Conservation (phyloP, 2,113 vertebrate species). For the Octodon degus region DNA sequence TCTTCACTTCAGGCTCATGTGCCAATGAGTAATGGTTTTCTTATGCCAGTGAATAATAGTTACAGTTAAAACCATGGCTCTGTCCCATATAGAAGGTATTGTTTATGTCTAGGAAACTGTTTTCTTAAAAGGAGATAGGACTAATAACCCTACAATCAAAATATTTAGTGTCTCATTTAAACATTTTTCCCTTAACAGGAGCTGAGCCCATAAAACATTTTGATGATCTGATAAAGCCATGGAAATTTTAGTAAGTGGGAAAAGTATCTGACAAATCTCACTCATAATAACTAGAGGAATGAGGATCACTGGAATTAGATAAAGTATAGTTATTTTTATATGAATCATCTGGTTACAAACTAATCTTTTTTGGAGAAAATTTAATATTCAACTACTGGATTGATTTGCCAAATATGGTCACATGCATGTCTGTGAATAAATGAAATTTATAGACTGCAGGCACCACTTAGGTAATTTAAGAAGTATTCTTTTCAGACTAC, state of each 20-base stretch:
- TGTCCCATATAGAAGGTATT: not conserved
- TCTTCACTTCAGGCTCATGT: not conserved
- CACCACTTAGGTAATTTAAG: not conserved
- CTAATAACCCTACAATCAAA: not conserved
- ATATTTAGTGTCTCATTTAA: slow-evolving; percentile 2
- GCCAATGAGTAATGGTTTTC: not conserved
- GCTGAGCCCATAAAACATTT: not conserved
- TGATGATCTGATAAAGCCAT: not conserved
- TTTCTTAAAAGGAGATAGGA: slow-evolving; percentile 30
- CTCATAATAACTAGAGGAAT: not conserved
- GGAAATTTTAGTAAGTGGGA: not conserved
- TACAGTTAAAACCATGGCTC: not conserved
- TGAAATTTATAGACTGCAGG: not conserved
- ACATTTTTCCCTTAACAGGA: slow-evolving; percentile 58
- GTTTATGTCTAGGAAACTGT: slow-evolving; percentile 56
- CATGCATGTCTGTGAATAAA: not conserved
- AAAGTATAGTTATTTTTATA: not conserved
- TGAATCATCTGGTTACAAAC: not conserved
- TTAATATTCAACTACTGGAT: not conserved
- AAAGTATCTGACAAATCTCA: not conserved
- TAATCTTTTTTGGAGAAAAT: slow-evolving; percentile 7
- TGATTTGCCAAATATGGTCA: slow-evolving; percentile 42
- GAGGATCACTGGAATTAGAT: slow-evolving; percentile 18
- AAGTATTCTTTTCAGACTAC: not conserved
- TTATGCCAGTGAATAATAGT: not conserved